Conservation (phyloP, 2,113 vertebrate genomes). For the Xiphophorus hellerii region DNA sequence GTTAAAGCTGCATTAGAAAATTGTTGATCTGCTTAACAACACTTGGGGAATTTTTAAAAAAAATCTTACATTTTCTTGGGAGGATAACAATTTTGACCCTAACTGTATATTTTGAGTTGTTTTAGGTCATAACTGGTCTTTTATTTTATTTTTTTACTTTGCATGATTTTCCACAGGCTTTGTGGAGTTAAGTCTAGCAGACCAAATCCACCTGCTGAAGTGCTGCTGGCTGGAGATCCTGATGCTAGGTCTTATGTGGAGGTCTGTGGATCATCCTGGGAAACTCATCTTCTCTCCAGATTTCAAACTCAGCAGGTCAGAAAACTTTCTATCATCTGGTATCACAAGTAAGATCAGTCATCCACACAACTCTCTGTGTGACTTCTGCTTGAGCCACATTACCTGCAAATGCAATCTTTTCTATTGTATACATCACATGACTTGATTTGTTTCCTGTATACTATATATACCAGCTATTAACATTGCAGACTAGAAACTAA, state of each 20-base stretch:
- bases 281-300: slow-evolving; percentile 97
- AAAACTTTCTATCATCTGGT: background rate
- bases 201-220: slow-evolving; percentile 95
- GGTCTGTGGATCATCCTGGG: slow-evolving; percentile 93
- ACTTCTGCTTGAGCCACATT: too few species aligned
- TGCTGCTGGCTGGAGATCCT: slow-evolving; percentile 97
- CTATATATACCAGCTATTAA: too few species aligned
- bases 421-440: too few species aligned
- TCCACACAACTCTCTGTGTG: too few species aligned
- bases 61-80: too few species aligned
- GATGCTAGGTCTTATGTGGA: slow-evolving; percentile 98
- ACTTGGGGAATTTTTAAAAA: too few species aligned
- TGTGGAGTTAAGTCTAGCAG: slow-evolving; percentile 88
- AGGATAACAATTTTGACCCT: background rate
- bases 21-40: too few species aligned
- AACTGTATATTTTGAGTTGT: background rate
- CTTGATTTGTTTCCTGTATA: too few species aligned
- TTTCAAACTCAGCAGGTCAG: slow-evolving; percentile 91
- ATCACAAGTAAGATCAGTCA: background rate
- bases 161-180: slow-evolving; percentile 81
- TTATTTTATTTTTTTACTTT: background rate
- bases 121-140: background rate
- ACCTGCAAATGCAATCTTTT: too few species aligned
- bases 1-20: too few species aligned
- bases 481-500: too few species aligned